A percentile compares a stretch with the other conserved stretches of the same genome.
These are phyloP conservation scores for Urocynchramus pylzowi DNA, from an alignment of 2,113 vertebrate species.

Conservation along the genomic window DNA sequence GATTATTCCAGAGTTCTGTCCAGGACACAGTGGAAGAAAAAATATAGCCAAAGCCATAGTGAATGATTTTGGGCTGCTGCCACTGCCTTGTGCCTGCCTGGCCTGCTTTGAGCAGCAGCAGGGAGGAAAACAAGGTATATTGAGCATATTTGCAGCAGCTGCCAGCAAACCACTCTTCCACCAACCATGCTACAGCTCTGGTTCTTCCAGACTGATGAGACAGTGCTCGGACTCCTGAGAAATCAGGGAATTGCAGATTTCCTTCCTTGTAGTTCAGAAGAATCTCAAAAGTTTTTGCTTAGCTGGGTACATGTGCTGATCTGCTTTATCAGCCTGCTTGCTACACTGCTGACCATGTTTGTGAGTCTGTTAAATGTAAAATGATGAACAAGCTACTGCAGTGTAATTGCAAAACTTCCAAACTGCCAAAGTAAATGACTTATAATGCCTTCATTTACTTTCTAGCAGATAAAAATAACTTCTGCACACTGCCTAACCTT, in stretches of 20 bases:
- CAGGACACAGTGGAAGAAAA: not conserved
- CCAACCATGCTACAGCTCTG: not conserved
- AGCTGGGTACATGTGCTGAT: not conserved
- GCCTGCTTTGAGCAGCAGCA: not conserved
- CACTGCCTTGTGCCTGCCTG: not conserved
- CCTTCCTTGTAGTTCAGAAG: not conserved
- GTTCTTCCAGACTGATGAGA: not conserved
- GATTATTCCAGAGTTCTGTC: not conserved
- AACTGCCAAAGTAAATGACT: not conserved
- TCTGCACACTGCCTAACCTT: not conserved
- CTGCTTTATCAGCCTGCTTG: not conserved
- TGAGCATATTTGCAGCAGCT: not conserved
- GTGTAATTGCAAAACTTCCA: not conserved
- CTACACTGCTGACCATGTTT: not conserved
- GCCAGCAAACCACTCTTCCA: not conserved
- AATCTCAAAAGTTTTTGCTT: not conserved
- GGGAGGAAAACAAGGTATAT: not conserved
- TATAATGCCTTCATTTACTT: not conserved
- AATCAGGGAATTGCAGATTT: not conserved
- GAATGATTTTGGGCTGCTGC: not conserved
- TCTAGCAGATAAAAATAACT: not conserved
- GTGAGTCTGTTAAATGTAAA: not conserved
- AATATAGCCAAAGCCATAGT: not conserved
- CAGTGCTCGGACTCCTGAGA: not conserved
- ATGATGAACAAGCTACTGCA: not conserved